These are phyloP conservation scores for Athripsodes cinereus DNA, from an alignment of 2,888 invertebrate genomes.

Conservation along the genomic window DNA sequence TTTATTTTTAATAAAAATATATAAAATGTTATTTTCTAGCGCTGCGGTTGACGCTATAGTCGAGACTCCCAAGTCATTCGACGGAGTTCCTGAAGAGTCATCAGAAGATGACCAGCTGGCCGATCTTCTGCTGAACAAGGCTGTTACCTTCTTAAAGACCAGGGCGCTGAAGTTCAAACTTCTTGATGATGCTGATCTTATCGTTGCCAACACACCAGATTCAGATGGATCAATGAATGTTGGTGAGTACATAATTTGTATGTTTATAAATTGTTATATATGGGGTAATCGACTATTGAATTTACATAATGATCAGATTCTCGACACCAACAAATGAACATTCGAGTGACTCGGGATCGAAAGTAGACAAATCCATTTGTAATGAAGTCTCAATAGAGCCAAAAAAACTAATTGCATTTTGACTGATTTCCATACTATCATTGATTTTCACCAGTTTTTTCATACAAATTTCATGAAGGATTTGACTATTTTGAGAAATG, in stretches of 20 bases:
- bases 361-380: too few species aligned
- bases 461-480: too few species aligned
- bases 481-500: too few species aligned
- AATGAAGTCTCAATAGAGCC: too few species aligned
- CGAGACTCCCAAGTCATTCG: conserved; percentile 4
- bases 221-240: conserved; percentile 64
- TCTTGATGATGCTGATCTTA: conserved; percentile 71
- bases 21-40: too few species aligned
- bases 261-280: neutral
- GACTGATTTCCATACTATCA: too few species aligned
- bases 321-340: neutral
- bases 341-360: too few species aligned
- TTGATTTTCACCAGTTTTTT: too few species aligned
- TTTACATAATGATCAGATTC: neutral
- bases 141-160: conserved; percentile 70
- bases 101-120: conserved; percentile 57
- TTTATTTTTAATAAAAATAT: too few species aligned
- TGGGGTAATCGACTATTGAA: too few species aligned
- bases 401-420: too few species aligned
- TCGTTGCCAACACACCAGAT: conserved; percentile 63
- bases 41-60: conserved; percentile 3
- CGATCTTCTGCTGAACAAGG: conserved; percentile 65
- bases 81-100: conserved; percentile 32
- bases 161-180: conserved; percentile 73
- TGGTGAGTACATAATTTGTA: conserved; percentile 44